Conservation (phyloP, 2,888 invertebrate species). For the Dolomedes plantarius region DNA sequence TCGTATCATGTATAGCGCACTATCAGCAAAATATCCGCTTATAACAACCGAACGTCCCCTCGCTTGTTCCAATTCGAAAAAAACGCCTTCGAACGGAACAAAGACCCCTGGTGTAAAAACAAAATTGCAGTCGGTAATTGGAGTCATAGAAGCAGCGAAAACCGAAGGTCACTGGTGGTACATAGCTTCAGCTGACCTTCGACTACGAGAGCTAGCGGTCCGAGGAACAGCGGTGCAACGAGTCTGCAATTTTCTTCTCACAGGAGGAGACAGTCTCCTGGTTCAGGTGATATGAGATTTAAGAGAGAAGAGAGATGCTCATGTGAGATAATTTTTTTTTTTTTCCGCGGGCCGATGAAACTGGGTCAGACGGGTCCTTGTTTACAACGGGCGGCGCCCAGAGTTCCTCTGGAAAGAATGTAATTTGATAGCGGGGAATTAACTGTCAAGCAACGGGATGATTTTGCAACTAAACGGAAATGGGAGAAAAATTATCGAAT, state of each 20-base stretch:
- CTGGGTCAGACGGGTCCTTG: neutral
- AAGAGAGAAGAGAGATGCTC: neutral
- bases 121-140: neutral
- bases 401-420: neutral
- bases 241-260: no score
- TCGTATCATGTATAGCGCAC: neutral
- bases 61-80: neutral
- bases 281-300: neutral
- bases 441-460: neutral
- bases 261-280: no score
- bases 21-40: neutral
- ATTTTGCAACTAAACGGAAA: neutral
- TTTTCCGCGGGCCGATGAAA: neutral
- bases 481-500: neutral
- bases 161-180: neutral
- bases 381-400: neutral
- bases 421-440: neutral
- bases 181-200: neutral
- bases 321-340: neutral
- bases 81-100: neutral
- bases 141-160: neutral
- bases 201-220: neutral
- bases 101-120: neutral
- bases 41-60: neutral
- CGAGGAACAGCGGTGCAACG: neutral